Evolutionary conservation across 2,888 invertebrate species (phyloP), one percentile per base, ranked within the genome.

Genomic region (Laspeyria flexula): DNA sequence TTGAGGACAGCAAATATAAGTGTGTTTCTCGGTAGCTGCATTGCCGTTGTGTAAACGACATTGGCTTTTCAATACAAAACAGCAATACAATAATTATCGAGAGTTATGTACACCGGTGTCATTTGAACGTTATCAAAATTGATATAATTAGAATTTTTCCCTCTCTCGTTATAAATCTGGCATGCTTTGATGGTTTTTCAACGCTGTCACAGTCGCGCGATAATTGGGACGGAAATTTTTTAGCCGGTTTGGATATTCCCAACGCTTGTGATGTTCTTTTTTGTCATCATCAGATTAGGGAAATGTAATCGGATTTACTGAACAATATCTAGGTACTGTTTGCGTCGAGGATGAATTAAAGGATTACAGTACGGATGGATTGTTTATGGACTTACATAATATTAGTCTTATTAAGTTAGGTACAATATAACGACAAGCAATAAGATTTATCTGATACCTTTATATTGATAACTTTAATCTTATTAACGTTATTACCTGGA

Each of bases 31-130:
- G 51, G 67, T 71, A 68, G 66, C 79, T 79, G 80, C 79, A 79
- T 61, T 77, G 79, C 77, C 68, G 79, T 65, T 68, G 50, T 66
- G 54, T 66, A 65, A 78, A 68, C 73, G 74, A 72, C 65, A 58
- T 62, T 60, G 74, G 68, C 73, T 78, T 79, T 79, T 72, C 78
- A 72, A 77, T 79, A 76, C 71, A 46, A 55, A 67, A 61, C 64
- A 59, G 65, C 70, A 65, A 64, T 74, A 76, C 73, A 72, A 75
- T 77, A 75, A 79, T 78, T 77, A 76, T 71, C 59, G 65, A 61
- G 59, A 60, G 47, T 30, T 43, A 15, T 60, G 60, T 60, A 60
- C 57, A 61, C 43, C 43, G 42, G 42, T 64, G 53, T 59, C 58
- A 61, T 55, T 71, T 65, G 56, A 73, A 55, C 49, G 60, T 63